Base-by-base conservation (phyloP, 2,888 invertebrate species). In the Xestia ashworthii region DNA sequence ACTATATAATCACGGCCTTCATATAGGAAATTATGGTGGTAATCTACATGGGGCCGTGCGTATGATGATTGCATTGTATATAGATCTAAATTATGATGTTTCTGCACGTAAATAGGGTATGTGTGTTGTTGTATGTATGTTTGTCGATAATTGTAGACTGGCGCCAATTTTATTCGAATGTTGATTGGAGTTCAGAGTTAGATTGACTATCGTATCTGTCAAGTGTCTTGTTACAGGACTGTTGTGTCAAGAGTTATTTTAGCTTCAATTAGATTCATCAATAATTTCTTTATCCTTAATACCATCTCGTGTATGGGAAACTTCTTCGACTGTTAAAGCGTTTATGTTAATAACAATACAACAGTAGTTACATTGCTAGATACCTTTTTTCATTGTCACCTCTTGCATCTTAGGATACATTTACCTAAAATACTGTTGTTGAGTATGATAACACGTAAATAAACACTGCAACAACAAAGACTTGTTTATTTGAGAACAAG, bases 1-100 rank as follows among this genome's bases (percentile, higher is more conserved):
- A 78, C 44, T 65, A 77, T 66, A 66, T 86, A 86, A 82, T 86
- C 82, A 81, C 84, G 88, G 83, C 90, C 91, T 91, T 92, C 89
- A 83, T 71, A 62, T 78, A 44, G 80, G 74, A 88, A 91, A 92
- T 90, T 85, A 88, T 89, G 77, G 82, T 84, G 78, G 83, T 84
- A 72, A 66, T 62, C 86, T 88, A 81, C 80, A 87, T 83, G 84
- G 78, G 83, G 75, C 86, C 87, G 84, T 84, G 84, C 75, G 76
- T 81, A 71, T 77, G 68, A 84, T 81, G 76, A 80, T 81, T 87
- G 75, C 80, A 64, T 71, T 80, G 44, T 79, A 79, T 66, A 68
- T 71, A 74, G 69, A 82, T 78, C 72, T 80, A 70, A 80, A 85
- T 86, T 74, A 81, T 76, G 67, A 81, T 76, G 62, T 75, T 86